These are phyloP conservation scores for Melinopterus prodromus DNA, from an alignment of 2,888 invertebrate genomes.

Conservation along the genomic window DNA sequence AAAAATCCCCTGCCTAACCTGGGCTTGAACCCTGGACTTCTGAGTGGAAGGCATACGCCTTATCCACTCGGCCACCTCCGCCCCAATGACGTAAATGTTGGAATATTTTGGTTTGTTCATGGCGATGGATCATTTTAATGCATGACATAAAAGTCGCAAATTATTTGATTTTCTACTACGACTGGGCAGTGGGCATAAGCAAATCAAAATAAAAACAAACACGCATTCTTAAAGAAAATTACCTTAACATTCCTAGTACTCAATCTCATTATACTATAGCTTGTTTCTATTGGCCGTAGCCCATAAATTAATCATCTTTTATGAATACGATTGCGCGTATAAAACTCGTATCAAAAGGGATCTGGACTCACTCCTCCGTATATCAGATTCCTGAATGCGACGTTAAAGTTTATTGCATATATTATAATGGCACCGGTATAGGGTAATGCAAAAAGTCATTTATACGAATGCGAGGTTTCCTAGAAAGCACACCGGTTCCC, in stretches of 20 bases:
- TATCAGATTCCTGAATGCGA: constrained; percentile 4
- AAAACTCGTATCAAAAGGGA: not conserved
- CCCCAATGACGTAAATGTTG: too few relatives aligned
- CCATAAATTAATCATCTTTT: constrained; percentile 4
- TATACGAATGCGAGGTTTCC: constrained; percentile 20
- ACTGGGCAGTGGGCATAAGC: too few relatives aligned
- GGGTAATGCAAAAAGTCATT: constrained; percentile 22
- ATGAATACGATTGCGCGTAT: not conserved
- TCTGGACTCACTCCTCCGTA: not conserved
- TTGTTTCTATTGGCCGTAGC: not conserved
- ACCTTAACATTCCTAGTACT: not conserved
- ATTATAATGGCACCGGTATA: constrained; percentile 26
- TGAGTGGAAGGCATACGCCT: too few relatives aligned
- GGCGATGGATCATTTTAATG: too few relatives aligned
- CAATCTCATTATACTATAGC: not conserved
- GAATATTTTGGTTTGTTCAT: too few relatives aligned
- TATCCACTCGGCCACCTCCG: too few relatives aligned
- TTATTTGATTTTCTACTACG: too few relatives aligned
- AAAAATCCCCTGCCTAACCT: too few relatives aligned
- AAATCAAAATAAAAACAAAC: too few relatives aligned
- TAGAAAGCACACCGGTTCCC: constrained; percentile 25
- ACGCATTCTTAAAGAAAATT: too few relatives aligned
- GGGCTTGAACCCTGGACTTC: too few relatives aligned
- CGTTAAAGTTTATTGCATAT: constrained; percentile 20
- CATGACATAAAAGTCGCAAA: too few relatives aligned